Evolutionary conservation across 1,140 invertebrate species (phyloP).

Genomic region (Batillaria attramentaria): DNA sequence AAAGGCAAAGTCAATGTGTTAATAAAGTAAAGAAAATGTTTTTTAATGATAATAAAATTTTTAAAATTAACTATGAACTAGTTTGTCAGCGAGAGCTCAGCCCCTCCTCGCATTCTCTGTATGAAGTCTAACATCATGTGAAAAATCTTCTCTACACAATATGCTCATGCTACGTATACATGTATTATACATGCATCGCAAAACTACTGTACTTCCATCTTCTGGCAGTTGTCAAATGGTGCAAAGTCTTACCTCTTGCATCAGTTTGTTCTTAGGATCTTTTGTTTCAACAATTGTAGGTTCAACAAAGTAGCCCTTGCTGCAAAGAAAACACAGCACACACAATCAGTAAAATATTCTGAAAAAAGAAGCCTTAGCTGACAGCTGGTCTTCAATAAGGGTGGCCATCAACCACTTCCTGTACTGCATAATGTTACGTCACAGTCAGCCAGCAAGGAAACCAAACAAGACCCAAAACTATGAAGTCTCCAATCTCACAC

Average conservation of each 20-base stretch:
- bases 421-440: no score
- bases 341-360: background rate
- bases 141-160: conserved; percentile 25
- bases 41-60: background rate
- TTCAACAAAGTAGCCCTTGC: conserved; percentile 93
- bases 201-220: no score
- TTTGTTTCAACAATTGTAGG: conserved; percentile 93
- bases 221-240: no score
- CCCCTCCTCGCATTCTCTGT: no score
- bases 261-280: conserved; percentile 91
- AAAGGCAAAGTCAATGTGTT: background rate
- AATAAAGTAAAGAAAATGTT: background rate
- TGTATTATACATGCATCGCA: no score
- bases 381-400: background rate
- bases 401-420: background rate
- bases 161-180: no score
- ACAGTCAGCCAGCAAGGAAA: no score
- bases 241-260: conserved; percentile 85
- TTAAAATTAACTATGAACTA: background rate
- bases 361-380: background rate
- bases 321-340: conserved; percentile 72
- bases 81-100: background rate
- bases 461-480: no score
- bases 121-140: conserved; percentile 4
- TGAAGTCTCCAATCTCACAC: no score